Conservation (phyloP, 2,797 vertebrate species). For the Eulemur albifrons region DNA sequence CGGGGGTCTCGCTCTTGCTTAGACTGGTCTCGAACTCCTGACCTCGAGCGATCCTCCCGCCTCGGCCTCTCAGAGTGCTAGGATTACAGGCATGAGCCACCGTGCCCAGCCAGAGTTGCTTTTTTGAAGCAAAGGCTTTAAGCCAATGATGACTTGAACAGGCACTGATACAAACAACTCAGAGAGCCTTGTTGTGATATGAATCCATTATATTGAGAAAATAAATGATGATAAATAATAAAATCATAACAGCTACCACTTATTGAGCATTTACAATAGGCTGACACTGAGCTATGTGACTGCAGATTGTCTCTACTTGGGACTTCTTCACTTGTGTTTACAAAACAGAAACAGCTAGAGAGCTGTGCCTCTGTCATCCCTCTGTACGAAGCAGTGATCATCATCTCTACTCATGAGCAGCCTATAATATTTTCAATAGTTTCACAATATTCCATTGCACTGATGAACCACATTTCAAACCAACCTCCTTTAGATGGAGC, state of each 20-base stretch:
- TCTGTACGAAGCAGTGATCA: background rate
- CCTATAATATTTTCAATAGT: background rate
- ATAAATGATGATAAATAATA: background rate
- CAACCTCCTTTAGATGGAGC: background rate
- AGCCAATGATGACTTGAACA: background rate
- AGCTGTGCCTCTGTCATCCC: background rate
- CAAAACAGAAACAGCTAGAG: background rate
- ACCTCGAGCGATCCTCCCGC: no score
- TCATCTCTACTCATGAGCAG: background rate
- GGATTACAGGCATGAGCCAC: no score
- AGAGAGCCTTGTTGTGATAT: background rate
- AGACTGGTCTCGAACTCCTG: no score
- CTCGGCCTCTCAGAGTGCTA: no score
- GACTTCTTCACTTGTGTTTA: background rate
- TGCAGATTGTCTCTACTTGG: background rate
- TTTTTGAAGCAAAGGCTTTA: background rate
- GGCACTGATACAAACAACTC: background rate
- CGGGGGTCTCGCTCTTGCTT: no score
- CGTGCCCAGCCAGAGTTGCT: background rate
- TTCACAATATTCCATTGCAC: background rate
- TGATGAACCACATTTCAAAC: background rate
- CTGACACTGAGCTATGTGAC: background rate
- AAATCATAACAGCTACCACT: background rate
- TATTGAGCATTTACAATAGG: background rate
- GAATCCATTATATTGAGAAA: background rate